phyloP scores from a whole-genome alignment of 2,113 vertebrate genomes.

The Bubo scandiacus region DNA sequence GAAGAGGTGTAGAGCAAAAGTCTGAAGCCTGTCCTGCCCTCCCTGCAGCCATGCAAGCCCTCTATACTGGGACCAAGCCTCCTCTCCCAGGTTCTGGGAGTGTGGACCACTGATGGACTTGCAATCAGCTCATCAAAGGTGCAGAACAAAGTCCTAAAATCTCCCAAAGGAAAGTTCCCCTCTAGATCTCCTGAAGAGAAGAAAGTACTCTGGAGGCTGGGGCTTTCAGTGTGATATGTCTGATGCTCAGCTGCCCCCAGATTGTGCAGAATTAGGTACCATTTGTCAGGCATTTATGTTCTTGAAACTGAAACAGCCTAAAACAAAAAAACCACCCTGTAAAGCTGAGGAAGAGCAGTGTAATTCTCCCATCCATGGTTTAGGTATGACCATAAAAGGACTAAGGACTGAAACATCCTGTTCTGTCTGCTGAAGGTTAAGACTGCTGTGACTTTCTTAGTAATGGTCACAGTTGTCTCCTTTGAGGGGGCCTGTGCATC shows the following conservation, averaged over 20 bases:
- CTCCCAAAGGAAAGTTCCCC: not conserved
- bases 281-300: not conserved
- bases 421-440: not conserved
- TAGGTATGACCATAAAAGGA: not conserved
- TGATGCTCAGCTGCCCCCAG: not conserved
- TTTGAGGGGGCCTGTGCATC: not conserved
- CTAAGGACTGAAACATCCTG: not conserved
- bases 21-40: not conserved
- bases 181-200: not conserved
- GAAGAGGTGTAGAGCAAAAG: not conserved
- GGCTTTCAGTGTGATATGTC: not conserved
- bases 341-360: not conserved
- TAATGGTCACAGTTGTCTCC: fast-evolving
- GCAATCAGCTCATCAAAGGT: not conserved
- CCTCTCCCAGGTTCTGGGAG: not conserved
- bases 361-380: not conserved
- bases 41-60: not conserved
- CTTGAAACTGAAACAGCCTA: not conserved
- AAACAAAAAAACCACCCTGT: not conserved
- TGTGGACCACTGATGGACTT: not conserved
- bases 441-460: not conserved
- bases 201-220: not conserved
- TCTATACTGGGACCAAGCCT: not conserved
- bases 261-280: not conserved
- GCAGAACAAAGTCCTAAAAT: not conserved